phyloP scores from a whole-genome alignment of 2,797 vertebrate species.

The Passerculus sandwichensis region DNA sequence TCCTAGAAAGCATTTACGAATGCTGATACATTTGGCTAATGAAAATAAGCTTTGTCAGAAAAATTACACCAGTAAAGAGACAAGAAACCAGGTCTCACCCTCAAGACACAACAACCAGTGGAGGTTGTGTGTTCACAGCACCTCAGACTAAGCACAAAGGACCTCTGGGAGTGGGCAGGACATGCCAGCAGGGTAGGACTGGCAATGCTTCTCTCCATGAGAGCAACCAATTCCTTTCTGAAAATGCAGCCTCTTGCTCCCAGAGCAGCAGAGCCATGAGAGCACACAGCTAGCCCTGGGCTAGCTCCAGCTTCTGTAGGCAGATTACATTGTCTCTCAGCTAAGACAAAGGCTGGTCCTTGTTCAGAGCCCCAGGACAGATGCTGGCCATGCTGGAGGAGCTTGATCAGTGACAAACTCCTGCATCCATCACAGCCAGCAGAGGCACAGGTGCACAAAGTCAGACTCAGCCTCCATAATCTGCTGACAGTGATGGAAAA shows the following conservation, averaged over 20 bases:
- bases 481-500: background rate
- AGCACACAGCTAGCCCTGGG: background rate
- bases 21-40: background rate
- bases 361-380: background rate
- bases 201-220: background rate
- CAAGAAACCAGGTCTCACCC: background rate
- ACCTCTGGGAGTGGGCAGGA: background rate
- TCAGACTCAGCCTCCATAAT: background rate
- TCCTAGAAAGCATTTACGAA: background rate
- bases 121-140: background rate
- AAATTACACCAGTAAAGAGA: background rate
- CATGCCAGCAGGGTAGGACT: rapidly evolving
- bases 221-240: background rate
- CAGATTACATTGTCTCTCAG: background rate
- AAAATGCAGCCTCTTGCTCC: background rate
- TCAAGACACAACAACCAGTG: background rate
- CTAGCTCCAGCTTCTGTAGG: conserved; percentile 11
- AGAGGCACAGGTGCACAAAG: background rate
- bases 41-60: conserved; percentile 25
- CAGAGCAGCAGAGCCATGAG: background rate
- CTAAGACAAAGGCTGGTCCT: background rate
- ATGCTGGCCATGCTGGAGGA: background rate
- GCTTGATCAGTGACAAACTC: background rate
- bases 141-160: background rate
- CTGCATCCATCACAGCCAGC: background rate